Percentiles rank a stretch among this genome's conserved stretches.
These are phyloP conservation scores for Siniperca undulata DNA, from an alignment of 2,797 vertebrate genomes.

Conservation along the genomic window DNA sequence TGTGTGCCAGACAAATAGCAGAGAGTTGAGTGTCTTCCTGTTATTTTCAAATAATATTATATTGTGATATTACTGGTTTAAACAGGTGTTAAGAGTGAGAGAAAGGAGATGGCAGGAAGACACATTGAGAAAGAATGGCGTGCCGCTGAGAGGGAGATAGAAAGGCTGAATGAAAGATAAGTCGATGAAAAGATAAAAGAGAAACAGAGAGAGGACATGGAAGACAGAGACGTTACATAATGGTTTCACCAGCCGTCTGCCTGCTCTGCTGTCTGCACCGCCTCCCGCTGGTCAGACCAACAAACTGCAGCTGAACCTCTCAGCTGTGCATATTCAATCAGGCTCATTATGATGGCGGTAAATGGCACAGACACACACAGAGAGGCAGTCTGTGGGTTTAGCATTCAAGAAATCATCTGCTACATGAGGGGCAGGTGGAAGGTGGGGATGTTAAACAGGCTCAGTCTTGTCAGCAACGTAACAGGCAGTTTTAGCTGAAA, in stretches of 20 bases:
- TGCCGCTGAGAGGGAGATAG: neutral
- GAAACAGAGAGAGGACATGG: neutral
- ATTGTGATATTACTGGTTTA: neutral
- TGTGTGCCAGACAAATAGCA: conserved; percentile 4
- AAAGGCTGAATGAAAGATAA: conserved; percentile 17
- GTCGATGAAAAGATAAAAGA: conserved; percentile 27
- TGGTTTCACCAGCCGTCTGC: conserved; percentile 3
- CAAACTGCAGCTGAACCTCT: conserved; percentile 21
- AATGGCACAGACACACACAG: neutral
- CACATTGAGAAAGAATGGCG: neutral
- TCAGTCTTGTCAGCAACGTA: too few relatives aligned
- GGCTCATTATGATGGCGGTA: conserved; percentile 14
- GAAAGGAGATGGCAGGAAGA: neutral
- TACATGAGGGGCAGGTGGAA: neutral
- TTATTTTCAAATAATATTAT: neutral
- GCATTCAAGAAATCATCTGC: neutral
- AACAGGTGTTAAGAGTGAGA: neutral
- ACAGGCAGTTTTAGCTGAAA: too few relatives aligned
- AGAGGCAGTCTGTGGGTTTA: too few relatives aligned
- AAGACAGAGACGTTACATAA: conserved; percentile 58
- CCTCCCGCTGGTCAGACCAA: conserved; percentile 32
- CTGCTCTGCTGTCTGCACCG: conserved; percentile 9
- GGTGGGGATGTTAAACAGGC: too few relatives aligned
- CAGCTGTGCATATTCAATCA: conserved; percentile 4
- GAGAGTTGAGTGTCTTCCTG: neutral